These are phyloP conservation scores for Coccyzus lansbergi DNA, from an alignment of 2,797 vertebrate species.

Conservation along the genomic window DNA sequence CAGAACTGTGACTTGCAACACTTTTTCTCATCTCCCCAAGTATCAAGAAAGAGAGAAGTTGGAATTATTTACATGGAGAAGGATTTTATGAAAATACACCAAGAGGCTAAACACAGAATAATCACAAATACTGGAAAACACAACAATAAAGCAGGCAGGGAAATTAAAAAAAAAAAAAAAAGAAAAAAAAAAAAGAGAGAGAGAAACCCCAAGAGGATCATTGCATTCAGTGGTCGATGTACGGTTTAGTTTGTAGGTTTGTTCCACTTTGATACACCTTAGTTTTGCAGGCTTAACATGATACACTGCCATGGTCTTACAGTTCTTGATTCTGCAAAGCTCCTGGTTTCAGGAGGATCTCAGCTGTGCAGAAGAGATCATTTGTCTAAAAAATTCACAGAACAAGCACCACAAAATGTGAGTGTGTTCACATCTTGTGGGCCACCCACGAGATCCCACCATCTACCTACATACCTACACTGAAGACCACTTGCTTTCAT, in stretches of 20 bases:
- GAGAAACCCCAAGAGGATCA: neutral
- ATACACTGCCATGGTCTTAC: fast-evolving
- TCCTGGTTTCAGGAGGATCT: neutral
- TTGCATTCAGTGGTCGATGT: neutral
- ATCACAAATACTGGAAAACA: conserved; percentile 12
- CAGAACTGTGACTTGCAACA: neutral
- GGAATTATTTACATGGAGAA: neutral
- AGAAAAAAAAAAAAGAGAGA: neutral
- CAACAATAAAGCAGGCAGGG: neutral
- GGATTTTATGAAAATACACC: neutral
- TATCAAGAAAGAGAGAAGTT: neutral
- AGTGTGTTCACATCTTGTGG: fast-evolving
- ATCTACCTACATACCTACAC: neutral
- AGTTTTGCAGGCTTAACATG: neutral
- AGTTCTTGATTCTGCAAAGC: neutral
- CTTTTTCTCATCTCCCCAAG: neutral
- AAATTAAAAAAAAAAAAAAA: neutral
- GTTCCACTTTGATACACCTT: neutral
- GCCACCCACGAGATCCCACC: neutral
- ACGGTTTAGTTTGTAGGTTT: neutral
- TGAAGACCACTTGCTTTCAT: neutral
- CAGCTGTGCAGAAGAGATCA: neutral
- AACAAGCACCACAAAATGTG: neutral
- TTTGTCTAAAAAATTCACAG: neutral
- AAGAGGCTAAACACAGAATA: conserved; percentile 5